phyloP scores from a whole-genome alignment of 2,113 vertebrate genomes.

The Catharus fuscescens region DNA sequence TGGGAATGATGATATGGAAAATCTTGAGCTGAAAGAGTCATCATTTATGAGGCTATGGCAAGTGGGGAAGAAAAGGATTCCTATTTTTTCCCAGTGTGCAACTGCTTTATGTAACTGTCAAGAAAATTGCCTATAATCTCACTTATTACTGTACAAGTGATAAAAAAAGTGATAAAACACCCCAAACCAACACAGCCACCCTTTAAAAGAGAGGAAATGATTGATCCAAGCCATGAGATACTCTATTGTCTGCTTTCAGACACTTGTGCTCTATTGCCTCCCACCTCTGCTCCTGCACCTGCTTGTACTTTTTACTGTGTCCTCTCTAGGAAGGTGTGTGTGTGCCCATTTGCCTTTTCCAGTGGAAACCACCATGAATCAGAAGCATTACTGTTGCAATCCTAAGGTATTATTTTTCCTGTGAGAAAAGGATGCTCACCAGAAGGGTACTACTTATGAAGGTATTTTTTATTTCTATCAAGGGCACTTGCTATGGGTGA shows the following conservation, averaged over 20 bases:
- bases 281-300: not conserved
- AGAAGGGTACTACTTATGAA: not conserved
- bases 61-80: not conserved
- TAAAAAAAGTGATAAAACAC: not conserved
- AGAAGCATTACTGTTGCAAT: not conserved
- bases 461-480: not conserved
- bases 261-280: not conserved
- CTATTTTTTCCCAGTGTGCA: not conserved
- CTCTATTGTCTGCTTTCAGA: not conserved
- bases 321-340: not conserved
- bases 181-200: not conserved
- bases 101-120: not conserved
- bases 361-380: not conserved
- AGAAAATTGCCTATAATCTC: not conserved
- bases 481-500: not conserved
- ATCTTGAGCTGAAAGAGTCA: not conserved
- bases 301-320: not conserved
- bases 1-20: not conserved
- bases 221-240: not conserved
- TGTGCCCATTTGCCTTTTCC: not conserved
- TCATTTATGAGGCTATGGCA: not conserved
- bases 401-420: not conserved
- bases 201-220: not conserved
- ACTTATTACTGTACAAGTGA: not conserved
- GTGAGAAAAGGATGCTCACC: not conserved